Conservation (phyloP, 2,797 vertebrate genomes). For the Pangasius larnaudii region DNA sequence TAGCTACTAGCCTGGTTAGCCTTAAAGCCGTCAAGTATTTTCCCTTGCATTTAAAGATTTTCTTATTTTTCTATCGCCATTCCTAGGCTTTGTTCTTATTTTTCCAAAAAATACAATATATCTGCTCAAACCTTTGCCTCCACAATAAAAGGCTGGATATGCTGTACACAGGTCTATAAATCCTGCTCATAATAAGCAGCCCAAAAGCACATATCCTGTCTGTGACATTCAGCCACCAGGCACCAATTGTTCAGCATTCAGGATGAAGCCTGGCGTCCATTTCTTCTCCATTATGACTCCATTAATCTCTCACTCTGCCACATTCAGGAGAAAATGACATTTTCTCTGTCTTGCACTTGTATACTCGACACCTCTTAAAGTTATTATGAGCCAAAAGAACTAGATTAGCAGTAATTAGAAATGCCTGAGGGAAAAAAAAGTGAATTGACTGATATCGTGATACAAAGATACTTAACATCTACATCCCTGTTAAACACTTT, state of each 20-base stretch:
- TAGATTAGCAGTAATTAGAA: neutral
- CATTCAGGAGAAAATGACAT: neutral
- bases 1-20: neutral
- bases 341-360: neutral
- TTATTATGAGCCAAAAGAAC: neutral
- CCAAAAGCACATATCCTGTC: neutral
- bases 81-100: neutral
- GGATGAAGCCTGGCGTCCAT: neutral
- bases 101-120: neutral
- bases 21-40: neutral
- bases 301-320: neutral
- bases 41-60: neutral
- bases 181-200: neutral
- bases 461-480: neutral
- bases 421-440: neutral
- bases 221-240: slow-evolving; percentile 3
- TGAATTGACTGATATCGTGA: neutral
- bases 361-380: neutral
- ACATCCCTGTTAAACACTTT: neutral
- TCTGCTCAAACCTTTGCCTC: neutral
- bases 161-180: neutral
- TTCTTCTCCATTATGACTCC: neutral
- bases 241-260: neutral
- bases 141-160: neutral
- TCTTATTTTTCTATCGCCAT: neutral